Percentiles rank a stretch among this genome's conserved stretches.
Evolutionary conservation across 2,888 invertebrate genomes (phyloP).

Genomic region (Tachystola acroxantha): DNA sequence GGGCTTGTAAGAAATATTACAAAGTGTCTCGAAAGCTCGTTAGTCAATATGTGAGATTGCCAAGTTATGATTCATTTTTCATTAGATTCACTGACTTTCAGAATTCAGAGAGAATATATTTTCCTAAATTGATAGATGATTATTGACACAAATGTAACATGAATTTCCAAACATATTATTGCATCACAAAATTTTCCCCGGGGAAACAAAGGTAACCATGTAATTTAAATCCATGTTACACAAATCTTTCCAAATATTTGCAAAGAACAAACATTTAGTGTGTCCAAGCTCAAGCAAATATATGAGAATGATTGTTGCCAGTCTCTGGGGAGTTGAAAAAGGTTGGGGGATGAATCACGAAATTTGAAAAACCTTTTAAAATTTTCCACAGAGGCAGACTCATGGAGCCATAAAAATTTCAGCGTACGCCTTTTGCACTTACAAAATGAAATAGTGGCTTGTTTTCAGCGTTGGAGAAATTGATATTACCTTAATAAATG

Average conservation of each 20-base stretch:
- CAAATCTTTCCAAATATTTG: conserved; percentile 43
- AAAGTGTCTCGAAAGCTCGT: background rate
- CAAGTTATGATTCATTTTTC: background rate
- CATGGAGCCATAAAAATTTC: conserved; percentile 55
- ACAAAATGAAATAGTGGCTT: conserved; percentile 53
- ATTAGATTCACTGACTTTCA: background rate
- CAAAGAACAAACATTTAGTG: conserved; percentile 46
- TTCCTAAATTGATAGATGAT: too few relatives aligned
- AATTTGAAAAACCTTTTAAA: conserved; percentile 57
- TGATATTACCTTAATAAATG: conserved; percentile 31
- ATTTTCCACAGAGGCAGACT: conserved; percentile 44
- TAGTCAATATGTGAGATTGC: too few relatives aligned
- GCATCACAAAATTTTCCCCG: conserved; percentile 1
- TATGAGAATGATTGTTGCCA: conserved; percentile 31
- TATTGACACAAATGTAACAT: too few relatives aligned
- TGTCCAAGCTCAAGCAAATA: conserved; percentile 45
- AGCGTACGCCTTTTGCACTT: conserved; percentile 49
- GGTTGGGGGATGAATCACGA: conserved; percentile 40
- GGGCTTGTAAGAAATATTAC: background rate
- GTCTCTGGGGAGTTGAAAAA: conserved; percentile 25
- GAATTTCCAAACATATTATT: too few relatives aligned
- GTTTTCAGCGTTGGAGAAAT: conserved; percentile 33
- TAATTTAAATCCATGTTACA: conserved; percentile 28
- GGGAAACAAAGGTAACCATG: conserved; percentile 5
- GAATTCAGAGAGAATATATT: background rate